Evolutionary conservation across 2,113 vertebrate species (phyloP), one percentile per base, ranked within the genome.

Genomic region (Phoenicopterus ruber): DNA sequence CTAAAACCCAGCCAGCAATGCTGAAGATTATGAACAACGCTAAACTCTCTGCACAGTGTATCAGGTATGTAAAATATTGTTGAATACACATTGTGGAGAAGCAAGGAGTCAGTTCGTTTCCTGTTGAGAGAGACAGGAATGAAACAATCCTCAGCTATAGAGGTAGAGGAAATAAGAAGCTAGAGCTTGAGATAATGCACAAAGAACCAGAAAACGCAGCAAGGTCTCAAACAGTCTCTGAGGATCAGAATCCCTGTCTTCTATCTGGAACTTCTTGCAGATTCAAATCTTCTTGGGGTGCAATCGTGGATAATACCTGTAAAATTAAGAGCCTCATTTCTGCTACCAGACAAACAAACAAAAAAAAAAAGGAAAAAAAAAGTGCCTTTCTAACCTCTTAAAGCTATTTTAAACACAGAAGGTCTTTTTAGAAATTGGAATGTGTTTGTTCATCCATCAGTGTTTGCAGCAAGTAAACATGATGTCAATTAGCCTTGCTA

Each of bases 401-500:
- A 91, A 91, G 61, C 58, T 89, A 76, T 89, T 97, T 93, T 85
- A 91, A 93, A 65, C 44, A 95, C 22, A 57, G 80, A 66, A 93
- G 32, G 36, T 4, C 61, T 86, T 94, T 94, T 93, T 82, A 94
- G 88, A 78, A 91, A 91, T 85, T 89, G 73, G 82, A 94, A 94
- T 87, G 88, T 94, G 83, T 94, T 96, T 95, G 89, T 90, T 97
- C 94, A 94, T 94, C 83, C 95, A 90, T 86, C 86, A 89, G 9
- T 93, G 93, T 96, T 95, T 95, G 77, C 81, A 97, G 91, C 73
- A 89, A 91, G 93, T 95, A 97, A 97, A 97, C 96, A 95, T 63
- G 40, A 89, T 97, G 91, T 95, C 95, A 97, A 97, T 97, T 96
- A 97, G 91, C 86, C 81, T 95, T 92, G 86, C 93, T 97, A 97